A percentile compares a stretch with the other conserved stretches of the same genome.
Evolutionary conservation across 2,797 vertebrate genomes (phyloP).

Genomic region (Peromyscus eremicus): DNA sequence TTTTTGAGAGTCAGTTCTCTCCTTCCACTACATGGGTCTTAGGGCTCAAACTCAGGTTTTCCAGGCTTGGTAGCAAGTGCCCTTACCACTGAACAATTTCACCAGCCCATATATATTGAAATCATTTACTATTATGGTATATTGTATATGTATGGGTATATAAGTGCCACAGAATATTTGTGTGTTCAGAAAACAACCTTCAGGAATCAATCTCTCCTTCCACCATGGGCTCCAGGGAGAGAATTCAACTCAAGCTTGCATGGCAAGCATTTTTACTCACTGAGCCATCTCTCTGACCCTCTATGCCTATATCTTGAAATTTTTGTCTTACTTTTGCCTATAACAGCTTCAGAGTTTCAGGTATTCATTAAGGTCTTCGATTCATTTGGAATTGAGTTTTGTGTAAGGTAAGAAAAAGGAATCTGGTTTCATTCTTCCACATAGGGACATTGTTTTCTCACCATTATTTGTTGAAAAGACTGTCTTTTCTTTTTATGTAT

Average conservation of each 20-base stretch:
- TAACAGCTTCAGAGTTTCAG: not conserved
- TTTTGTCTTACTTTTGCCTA: not conserved
- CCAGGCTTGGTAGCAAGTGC: not conserved
- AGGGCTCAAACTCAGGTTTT: not conserved
- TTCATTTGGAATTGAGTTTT: not conserved
- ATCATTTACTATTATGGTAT: not conserved
- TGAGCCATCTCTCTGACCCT: not conserved
- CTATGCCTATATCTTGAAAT: not conserved
- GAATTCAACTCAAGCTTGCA: not conserved
- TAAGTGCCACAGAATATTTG: not conserved
- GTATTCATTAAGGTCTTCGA: not conserved
- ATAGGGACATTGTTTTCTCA: too few relatives aligned
- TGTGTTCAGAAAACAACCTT: not conserved
- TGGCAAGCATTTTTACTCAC: not conserved
- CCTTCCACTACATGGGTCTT: not conserved
- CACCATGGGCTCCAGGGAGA: not conserved
- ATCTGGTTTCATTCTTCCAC: not conserved
- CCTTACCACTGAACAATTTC: not conserved
- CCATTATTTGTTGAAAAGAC: not conserved
- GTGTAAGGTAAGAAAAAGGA: not conserved
- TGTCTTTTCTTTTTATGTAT: not conserved
- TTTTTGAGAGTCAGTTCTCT: not conserved
- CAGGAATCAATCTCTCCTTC: not conserved
- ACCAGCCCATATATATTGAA: not conserved
- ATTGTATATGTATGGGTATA: not conserved